Base-by-base conservation (phyloP, 1,140 invertebrate species). In the Uloborus diversus region DNA sequence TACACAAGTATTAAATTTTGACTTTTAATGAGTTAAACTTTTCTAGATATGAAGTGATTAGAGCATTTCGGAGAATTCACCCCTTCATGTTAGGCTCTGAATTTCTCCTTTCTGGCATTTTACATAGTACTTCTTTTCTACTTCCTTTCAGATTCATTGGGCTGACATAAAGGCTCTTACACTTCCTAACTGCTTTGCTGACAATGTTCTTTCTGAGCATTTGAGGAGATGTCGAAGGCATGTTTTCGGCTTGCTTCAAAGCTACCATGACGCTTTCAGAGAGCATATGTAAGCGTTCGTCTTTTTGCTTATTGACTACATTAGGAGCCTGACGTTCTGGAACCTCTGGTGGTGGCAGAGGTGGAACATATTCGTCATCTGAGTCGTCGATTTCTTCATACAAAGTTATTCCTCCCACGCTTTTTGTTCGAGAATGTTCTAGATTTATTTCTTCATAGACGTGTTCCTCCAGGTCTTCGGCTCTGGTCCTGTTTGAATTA, bases 371-470 rank as follows among this genome's bases (percentile, higher is more conserved):
- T 11, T 64, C 59, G 3, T n/a, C 30, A 23, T 30, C n/a, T 14
- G 28, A 27, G 4, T 59, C 25, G 3, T 53, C 47, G 1, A 78
- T 30, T 30, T 78, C 62, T 14, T 78, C 73, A 30, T 78, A 78
- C 0, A 78, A n/a, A 1, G 71, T 75, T 28, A 25, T 42, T 20
- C 32, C 4, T 4, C 42, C 37, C 3, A 2, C 61, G 11, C 4
- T 53, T 53, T 20, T 20, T 57, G 14, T n/a, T 13, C 37, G 23
- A 49, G 0, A 25, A 33, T 27, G 20, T n/a, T n/a, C n/a, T n/a
- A n/a, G n/a, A n/a, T 28, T 35, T 20, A 75, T 47, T 42, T 78
- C 51, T 57, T 78, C 73, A 23, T 78, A 78, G 5, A 78, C 23
- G 42, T 66, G 61, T 17, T 78, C 73, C 5, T 23, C 53, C 4